Percentiles rank a stretch among this genome's conserved stretches.
phyloP scores from a whole-genome alignment of 2,888 invertebrate genomes.

The Noctua janthe region DNA sequence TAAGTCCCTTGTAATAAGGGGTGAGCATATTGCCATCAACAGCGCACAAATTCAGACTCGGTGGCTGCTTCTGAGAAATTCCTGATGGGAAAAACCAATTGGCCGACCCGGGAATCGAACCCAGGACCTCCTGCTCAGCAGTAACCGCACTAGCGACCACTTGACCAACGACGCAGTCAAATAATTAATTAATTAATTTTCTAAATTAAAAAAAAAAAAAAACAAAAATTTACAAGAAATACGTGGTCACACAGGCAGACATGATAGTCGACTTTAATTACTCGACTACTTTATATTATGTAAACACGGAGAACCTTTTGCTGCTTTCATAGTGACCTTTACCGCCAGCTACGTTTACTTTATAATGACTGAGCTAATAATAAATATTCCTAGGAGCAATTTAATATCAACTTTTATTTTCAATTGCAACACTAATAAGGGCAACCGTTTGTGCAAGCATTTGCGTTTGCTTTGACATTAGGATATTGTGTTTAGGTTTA shows the following conservation, averaged over 20 bases:
- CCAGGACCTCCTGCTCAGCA: too few relatives aligned
- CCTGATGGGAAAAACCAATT: too few relatives aligned
- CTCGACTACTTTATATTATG: not conserved
- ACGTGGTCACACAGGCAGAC: not conserved
- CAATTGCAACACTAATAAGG: not conserved
- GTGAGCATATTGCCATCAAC: too few relatives aligned
- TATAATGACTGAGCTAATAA: not conserved
- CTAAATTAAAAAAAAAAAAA: not conserved
- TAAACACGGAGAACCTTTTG: not conserved
- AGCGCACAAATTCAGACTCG: too few relatives aligned
- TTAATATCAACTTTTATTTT: not conserved
- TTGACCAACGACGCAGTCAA: too few relatives aligned
- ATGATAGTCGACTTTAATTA: not conserved
- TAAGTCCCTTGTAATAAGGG: too few relatives aligned
- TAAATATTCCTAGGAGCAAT: not conserved
- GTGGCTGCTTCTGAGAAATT: too few relatives aligned
- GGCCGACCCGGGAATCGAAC: too few relatives aligned
- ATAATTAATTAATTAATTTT: not conserved
- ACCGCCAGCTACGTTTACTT: not conserved
- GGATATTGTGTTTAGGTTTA: not conserved
- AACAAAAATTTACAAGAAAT: not conserved
- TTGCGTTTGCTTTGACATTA: not conserved
- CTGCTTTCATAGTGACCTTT: not conserved
- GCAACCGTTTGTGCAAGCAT: conserved; percentile 4
- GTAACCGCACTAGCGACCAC: too few relatives aligned